A percentile compares a stretch with the other conserved stretches of the same genome.
Conservation (phyloP, 1,140 invertebrate genomes). For the Meloidogyne chitwoodi region DNA sequence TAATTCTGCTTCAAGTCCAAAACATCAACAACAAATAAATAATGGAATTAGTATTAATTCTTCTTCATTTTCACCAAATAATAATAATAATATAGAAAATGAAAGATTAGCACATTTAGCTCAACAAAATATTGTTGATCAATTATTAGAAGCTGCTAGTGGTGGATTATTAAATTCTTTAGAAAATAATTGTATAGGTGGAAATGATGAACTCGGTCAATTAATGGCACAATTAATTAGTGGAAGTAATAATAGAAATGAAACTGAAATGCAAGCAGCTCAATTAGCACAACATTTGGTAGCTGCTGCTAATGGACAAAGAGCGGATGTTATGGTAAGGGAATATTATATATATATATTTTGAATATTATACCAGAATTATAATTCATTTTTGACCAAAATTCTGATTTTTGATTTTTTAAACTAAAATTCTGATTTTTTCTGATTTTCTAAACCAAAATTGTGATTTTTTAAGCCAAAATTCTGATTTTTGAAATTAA, state of each 20-base stretch:
- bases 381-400: no score
- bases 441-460: no score
- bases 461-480: no score
- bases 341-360: no score
- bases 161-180: neutral
- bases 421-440: no score
- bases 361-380: no score
- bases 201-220: conserved; percentile 14
- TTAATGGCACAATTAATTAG: conserved; percentile 17
- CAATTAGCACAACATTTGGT: conserved; percentile 4
- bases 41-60: neutral
- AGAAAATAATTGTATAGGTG: neutral
- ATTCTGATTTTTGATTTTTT: no score
- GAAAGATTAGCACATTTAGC: neutral
- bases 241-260: conserved; percentile 1
- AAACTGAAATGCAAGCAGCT: neutral
- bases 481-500: no score
- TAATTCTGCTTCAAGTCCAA: neutral
- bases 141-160: conserved; percentile 5
- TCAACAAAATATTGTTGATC: conserved; percentile 16
- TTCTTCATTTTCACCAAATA: neutral
- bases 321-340: neutral
- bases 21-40: neutral
- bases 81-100: neutral
- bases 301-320: neutral